Evolutionary conservation across 2,113 vertebrate species (phyloP).

Genomic region (Phycodurus eques): DNA sequence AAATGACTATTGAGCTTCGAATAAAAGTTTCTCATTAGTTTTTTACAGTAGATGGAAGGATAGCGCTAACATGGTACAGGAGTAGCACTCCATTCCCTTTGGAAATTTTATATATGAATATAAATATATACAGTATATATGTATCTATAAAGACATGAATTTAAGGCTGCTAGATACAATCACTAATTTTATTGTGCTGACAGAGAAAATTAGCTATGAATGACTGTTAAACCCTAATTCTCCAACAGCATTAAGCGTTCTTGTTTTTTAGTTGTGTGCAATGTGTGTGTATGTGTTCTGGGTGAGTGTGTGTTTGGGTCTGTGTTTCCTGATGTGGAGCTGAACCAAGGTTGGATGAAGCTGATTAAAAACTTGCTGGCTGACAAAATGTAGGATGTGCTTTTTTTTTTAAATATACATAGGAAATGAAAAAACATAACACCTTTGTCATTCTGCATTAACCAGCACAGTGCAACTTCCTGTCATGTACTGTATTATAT

Average conservation of each 20-base stretch:
- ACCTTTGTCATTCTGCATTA: slow-evolving; percentile 81
- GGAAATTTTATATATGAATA: slow-evolving; percentile 62
- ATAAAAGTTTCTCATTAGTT: slow-evolving; percentile 90
- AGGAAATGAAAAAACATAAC: slow-evolving; percentile 74
- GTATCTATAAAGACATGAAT: slow-evolving; percentile 46
- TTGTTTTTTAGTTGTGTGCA: slow-evolving; percentile 3
- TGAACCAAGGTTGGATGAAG: slow-evolving; percentile 79
- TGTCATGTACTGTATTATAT: slow-evolving; percentile 91
- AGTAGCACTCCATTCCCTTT: slow-evolving; percentile 74
- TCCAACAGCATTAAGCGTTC: slow-evolving; percentile 65
- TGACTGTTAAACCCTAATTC: slow-evolving; percentile 84
- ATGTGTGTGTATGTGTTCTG: slow-evolving; percentile 10
- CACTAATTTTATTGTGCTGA: slow-evolving; percentile 78
- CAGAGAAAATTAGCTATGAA: slow-evolving; percentile 72
- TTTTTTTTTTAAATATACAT: slow-evolving; percentile 69
- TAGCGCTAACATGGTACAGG: slow-evolving; percentile 70
- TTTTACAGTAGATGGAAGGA: slow-evolving; percentile 83
- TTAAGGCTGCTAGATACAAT: slow-evolving; percentile 84
- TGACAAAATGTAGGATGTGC: slow-evolving; percentile 77
- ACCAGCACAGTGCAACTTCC: slow-evolving; percentile 82
- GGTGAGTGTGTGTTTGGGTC: slow-evolving; percentile 9
- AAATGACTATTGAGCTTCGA: slow-evolving; percentile 83
- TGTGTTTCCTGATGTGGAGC: slow-evolving; percentile 40
- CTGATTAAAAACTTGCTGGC: slow-evolving; percentile 91
- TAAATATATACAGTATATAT: slow-evolving; percentile 42